Evolutionary conservation across 2,113 vertebrate species (phyloP).

Genomic region (Lamprotornis superbus): DNA sequence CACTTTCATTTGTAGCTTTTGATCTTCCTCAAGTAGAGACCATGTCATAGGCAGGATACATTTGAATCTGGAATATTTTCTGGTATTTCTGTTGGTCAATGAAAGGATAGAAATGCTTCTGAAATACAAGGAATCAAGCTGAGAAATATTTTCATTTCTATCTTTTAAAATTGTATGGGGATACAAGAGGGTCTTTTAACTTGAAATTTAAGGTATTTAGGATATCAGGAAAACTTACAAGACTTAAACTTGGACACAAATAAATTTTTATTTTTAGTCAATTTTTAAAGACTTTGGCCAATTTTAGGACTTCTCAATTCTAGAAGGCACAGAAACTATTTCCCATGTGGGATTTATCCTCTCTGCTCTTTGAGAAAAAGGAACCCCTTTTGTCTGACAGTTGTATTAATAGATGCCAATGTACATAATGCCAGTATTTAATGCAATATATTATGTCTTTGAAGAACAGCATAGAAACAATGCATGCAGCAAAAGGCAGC

Average conservation of each 20-base stretch:
- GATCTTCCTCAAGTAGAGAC: not conserved
- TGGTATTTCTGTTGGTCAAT: not conserved
- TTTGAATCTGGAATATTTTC: not conserved
- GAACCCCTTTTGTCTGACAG: not conserved
- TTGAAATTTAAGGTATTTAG: not conserved
- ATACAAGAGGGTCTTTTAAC: not conserved
- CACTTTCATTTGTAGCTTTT: not conserved
- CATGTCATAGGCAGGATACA: not conserved
- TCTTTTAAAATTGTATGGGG: not conserved
- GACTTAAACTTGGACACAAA: not conserved
- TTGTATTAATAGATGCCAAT: not conserved
- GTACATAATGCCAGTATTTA: not conserved
- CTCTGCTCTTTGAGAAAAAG: not conserved
- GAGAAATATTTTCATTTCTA: not conserved
- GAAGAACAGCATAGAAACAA: not conserved
- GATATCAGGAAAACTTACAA: not conserved
- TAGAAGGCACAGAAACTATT: not conserved
- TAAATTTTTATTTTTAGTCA: not conserved
- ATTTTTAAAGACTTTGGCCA: not conserved
- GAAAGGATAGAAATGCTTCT: not conserved
- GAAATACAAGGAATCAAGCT: not conserved
- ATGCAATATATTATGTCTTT: not conserved
- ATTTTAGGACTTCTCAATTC: not conserved
- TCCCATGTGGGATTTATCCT: not conserved
- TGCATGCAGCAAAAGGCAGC: not conserved